These are phyloP conservation scores for Fulmarus glacialis DNA, from an alignment of 2,113 vertebrate species.

Conservation along the genomic window DNA sequence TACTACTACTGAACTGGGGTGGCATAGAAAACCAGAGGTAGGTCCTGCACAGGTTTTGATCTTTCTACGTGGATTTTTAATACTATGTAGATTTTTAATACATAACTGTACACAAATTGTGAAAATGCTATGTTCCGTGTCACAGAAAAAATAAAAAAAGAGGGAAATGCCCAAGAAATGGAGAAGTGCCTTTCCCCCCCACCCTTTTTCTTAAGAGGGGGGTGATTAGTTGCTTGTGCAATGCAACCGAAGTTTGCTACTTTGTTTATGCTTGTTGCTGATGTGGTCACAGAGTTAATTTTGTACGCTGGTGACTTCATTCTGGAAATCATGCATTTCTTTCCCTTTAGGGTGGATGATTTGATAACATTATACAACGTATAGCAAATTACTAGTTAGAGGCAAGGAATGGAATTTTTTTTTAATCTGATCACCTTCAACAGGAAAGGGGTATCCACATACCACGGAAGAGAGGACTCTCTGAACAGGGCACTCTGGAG, in stretches of 20 bases:
- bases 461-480: background rate
- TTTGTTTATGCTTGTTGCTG: conserved; percentile 15
- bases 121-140: background rate
- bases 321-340: background rate
- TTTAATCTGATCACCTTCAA: background rate
- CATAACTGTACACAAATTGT: background rate
- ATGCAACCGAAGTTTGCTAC: background rate
- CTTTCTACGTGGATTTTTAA: background rate
- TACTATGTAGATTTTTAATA: background rate
- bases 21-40: background rate
- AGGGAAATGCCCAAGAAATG: background rate
- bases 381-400: conserved; percentile 53
- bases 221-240: background rate
- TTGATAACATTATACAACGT: conserved; percentile 29
- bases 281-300: background rate
- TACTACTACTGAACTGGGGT: background rate
- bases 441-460: background rate
- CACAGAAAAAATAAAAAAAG: background rate
- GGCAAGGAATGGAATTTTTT: background rate
- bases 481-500: background rate
- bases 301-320: background rate
- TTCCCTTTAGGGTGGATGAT: background rate
- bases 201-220: background rate
- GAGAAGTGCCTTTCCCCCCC: fast-evolving
- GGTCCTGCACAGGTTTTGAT: background rate